These are phyloP conservation scores for Oreocharis arfaki DNA, from an alignment of 2,113 vertebrate species.

Conservation along the genomic window DNA sequence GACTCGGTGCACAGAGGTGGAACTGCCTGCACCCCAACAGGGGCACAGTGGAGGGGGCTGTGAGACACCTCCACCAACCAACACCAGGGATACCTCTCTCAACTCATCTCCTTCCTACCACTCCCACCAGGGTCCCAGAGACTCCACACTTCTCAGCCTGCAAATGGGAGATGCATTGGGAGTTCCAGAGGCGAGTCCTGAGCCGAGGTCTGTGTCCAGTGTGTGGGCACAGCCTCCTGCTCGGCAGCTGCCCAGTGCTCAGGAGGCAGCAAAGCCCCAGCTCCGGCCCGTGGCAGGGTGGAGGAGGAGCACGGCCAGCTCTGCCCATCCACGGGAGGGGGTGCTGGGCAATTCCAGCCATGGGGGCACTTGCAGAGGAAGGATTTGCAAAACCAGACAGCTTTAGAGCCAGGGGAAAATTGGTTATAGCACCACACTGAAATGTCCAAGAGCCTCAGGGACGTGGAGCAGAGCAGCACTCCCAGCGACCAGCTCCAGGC, in stretches of 20 bases:
- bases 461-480: not conserved
- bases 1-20: not conserved
- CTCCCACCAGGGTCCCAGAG: not conserved
- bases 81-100: not conserved
- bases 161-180: not conserved
- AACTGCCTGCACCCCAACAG: accelerated
- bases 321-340: not conserved
- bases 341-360: not conserved
- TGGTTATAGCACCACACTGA: not conserved
- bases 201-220: not conserved
- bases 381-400: not conserved
- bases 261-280: not conserved
- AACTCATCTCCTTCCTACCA: not conserved
- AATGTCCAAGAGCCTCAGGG: not conserved
- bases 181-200: accelerated
- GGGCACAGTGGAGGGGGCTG: not conserved
- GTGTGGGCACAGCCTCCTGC: not conserved
- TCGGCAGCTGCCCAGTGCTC: not conserved
- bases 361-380: not conserved
- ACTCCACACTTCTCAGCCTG: not conserved
- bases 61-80: not conserved
- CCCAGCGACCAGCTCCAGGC: not conserved
- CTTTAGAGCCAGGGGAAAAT: not conserved
- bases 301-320: not conserved
- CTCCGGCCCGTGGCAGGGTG: not conserved